Conservation (phyloP, 2,113 vertebrate species). For the Paradoxurus hermaphroditus region DNA sequence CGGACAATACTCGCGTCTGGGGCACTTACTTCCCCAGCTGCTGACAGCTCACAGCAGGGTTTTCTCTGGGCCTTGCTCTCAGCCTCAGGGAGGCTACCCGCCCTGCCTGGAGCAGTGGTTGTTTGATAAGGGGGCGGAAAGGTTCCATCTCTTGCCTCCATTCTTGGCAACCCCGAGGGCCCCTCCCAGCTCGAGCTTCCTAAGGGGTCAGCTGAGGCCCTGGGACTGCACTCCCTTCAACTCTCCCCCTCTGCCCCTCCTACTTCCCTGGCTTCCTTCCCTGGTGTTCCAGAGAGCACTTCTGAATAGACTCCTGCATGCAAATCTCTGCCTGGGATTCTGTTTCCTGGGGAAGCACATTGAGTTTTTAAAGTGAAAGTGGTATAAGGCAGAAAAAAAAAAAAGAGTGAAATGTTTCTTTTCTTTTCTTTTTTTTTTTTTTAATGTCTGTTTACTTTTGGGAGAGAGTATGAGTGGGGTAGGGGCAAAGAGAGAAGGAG, state of each 20-base stretch:
- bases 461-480: too few species aligned
- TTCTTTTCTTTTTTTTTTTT: too few species aligned
- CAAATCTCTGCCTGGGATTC: background rate
- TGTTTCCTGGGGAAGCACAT: background rate
- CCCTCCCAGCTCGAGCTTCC: background rate
- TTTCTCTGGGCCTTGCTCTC: background rate
- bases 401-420: background rate
- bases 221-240: background rate
- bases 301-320: background rate
- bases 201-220: background rate
- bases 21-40: background rate
- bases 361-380: background rate
- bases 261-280: background rate
- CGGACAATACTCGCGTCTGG: background rate
- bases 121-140: background rate
- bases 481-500: too few species aligned
- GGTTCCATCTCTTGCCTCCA: background rate
- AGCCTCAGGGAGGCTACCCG: background rate
- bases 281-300: background rate
- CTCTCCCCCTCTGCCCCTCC: background rate
- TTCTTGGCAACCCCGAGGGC: background rate
- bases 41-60: background rate
- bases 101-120: background rate
- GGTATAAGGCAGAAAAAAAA: background rate
- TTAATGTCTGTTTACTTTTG: too few species aligned